Conservation (phyloP, 2,113 vertebrate species). For the Blennius ocellaris region DNA sequence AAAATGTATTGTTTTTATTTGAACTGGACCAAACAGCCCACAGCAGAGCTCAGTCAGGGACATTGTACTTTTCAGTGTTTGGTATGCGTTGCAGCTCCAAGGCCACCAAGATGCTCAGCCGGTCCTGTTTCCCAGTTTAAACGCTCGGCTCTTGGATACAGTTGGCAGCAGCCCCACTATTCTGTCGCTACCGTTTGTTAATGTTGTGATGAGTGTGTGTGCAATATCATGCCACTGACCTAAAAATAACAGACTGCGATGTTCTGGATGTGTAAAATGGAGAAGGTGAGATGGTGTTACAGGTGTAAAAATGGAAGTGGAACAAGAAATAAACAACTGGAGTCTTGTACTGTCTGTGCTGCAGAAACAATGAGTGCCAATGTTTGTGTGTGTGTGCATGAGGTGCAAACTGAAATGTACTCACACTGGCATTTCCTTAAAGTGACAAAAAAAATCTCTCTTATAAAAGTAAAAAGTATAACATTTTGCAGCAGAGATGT, state of each 20-base stretch:
- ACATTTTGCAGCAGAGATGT: too few species aligned
- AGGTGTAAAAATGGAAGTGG: slow-evolving; percentile 42
- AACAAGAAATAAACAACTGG: slow-evolving; percentile 29
- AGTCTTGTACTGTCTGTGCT: slow-evolving; percentile 20
- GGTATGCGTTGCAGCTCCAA: background rate
- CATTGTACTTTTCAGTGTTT: background rate
- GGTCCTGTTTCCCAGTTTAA: slow-evolving; percentile 7
- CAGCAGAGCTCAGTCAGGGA: background rate
- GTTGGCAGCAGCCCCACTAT: slow-evolving; percentile 10
- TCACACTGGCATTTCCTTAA: too few species aligned
- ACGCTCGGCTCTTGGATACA: slow-evolving; percentile 4
- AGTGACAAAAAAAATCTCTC: too few species aligned
- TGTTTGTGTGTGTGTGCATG: background rate
- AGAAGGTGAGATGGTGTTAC: slow-evolving; percentile 36
- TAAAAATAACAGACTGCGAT: slow-evolving; percentile 53
- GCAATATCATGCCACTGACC: slow-evolving; percentile 31
- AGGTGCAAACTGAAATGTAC: too few species aligned
- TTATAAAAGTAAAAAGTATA: too few species aligned
- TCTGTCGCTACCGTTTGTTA: slow-evolving; percentile 30
- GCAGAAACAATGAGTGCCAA: background rate
- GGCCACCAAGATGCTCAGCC: background rate
- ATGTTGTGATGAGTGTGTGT: slow-evolving; percentile 14
- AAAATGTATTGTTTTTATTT: too few species aligned
- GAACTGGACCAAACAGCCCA: background rate
- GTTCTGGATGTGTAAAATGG: slow-evolving; percentile 33